These are phyloP conservation scores for Spisula subtruncata DNA, from an alignment of 2,888 invertebrate genomes.

Conservation along the genomic window DNA sequence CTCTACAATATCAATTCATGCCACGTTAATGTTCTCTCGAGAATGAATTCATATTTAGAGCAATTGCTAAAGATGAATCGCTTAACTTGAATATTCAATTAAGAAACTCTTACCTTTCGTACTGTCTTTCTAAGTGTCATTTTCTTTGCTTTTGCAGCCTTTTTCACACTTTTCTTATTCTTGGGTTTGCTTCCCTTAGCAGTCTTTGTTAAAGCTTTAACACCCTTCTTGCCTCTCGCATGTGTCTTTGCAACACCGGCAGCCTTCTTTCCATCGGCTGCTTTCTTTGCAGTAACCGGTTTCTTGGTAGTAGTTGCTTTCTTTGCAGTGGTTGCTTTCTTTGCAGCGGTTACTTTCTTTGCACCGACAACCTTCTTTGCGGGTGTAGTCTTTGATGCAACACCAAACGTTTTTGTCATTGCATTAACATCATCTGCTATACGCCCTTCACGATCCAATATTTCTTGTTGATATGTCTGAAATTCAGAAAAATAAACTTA, in stretches of 20 bases:
- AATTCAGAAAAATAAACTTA: not conserved
- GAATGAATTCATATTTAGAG: too few relatives aligned
- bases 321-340: not conserved
- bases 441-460: conserved; percentile 59
- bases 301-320: not conserved
- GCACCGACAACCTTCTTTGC: not conserved
- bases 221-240: conserved; percentile 24
- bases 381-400: not conserved
- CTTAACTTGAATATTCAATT: not conserved
- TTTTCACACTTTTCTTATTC: not conserved
- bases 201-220: conserved; percentile 33
- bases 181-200: conserved; percentile 1
- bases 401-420: conserved; percentile 32
- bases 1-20: too few relatives aligned
- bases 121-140: not conserved
- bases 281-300: not conserved
- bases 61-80: not conserved
- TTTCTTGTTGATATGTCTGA: conserved; percentile 71
- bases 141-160: conserved; percentile 23
- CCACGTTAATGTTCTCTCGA: too few relatives aligned
- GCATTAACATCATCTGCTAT: conserved; percentile 43
- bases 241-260: too few relatives aligned
- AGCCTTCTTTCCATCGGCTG: not conserved
- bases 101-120: not conserved
- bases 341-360: not conserved